phyloP scores from a whole-genome alignment of 2,888 invertebrate species.

The Eupithecia centaureata region DNA sequence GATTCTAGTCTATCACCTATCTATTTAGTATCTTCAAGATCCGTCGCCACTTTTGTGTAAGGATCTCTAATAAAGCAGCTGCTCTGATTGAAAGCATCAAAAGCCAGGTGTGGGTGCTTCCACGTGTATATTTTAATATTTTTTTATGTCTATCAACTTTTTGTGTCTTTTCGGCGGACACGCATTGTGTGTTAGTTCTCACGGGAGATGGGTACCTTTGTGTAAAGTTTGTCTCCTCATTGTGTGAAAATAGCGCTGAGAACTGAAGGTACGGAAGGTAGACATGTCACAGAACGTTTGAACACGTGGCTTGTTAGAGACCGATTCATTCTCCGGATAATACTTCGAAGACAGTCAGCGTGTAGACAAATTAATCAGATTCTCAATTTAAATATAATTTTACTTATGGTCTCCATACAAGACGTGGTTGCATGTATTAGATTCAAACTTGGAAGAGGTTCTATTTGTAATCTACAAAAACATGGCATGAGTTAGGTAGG shows the following conservation, averaged over 20 bases:
- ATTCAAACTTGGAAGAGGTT: neutral
- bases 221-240: slow-evolving; percentile 19
- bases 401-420: neutral
- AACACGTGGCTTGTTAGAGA: slow-evolving; percentile 13
- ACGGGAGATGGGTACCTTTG: slow-evolving; percentile 32
- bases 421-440: neutral
- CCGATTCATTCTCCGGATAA: neutral
- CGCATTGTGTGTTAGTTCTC: slow-evolving; percentile 39
- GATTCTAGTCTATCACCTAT: no score
- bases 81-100: slow-evolving; percentile 64
- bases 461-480: neutral
- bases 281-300: neutral
- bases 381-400: no score
- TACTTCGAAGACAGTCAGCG: neutral
- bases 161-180: slow-evolving; percentile 37
- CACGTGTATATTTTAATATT: slow-evolving; percentile 60
- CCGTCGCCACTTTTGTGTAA: neutral
- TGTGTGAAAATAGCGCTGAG: slow-evolving; percentile 15
- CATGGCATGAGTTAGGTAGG: neutral
- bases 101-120: slow-evolving; percentile 68
- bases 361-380: neutral
- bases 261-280: slow-evolving; percentile 2
- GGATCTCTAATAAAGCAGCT: slow-evolving; percentile 45
- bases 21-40: neutral
- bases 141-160: slow-evolving; percentile 46